These are phyloP conservation scores for Anguilla megastoma DNA, from an alignment of 2,797 vertebrate genomes.

Conservation along the genomic window DNA sequence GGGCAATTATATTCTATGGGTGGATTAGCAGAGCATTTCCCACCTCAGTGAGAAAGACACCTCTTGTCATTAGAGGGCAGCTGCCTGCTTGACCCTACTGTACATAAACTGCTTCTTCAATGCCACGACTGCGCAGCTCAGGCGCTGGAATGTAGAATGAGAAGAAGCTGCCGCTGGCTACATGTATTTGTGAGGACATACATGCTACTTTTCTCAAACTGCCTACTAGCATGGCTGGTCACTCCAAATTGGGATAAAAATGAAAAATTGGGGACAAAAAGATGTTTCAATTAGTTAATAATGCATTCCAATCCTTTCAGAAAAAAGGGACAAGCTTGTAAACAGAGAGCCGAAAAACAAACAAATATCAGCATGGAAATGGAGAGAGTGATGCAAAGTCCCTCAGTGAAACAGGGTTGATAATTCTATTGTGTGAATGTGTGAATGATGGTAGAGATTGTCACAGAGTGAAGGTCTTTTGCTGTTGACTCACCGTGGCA, in stretches of 20 bases:
- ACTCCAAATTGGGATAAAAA: too few species aligned
- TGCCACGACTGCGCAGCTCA: not conserved
- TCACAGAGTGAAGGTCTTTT: conserved; percentile 14
- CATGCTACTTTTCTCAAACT: not conserved
- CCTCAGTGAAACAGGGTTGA: not conserved
- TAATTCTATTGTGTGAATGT: not conserved
- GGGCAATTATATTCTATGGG: not conserved
- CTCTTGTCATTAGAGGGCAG: not conserved
- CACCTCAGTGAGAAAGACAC: not conserved
- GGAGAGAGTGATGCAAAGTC: not conserved
- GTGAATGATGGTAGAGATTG: too few species aligned
- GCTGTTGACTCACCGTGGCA: conserved; percentile 62
- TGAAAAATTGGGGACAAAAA: not conserved
- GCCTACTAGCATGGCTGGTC: not conserved
- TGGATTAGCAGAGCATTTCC: not conserved
- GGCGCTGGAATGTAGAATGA: too few species aligned
- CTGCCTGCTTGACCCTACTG: not conserved
- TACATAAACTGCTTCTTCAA: not conserved
- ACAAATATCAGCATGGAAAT: not conserved
- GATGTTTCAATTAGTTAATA: not conserved
- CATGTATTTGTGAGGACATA: not conserved
- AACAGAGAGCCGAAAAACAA: not conserved
- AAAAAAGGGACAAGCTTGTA: not conserved
- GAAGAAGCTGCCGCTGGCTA: not conserved
- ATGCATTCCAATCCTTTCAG: not conserved